Base-by-base conservation (phyloP, 2,888 invertebrate genomes). In the Lycaena phlaeas region DNA sequence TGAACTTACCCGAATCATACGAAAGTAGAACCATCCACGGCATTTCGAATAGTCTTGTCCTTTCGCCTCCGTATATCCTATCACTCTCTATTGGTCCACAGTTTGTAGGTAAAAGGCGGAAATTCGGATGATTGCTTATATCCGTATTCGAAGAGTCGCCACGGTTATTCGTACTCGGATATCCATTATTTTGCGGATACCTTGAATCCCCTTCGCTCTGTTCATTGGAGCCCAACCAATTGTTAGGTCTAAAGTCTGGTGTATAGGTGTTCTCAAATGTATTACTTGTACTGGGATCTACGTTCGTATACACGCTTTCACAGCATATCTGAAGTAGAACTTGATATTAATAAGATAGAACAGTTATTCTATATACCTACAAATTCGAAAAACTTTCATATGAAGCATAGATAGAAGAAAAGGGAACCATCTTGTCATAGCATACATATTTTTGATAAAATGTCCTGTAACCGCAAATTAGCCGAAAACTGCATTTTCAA, bases 21-120 rank as follows among this genome's bases (percentile, higher is more conserved):
- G 87, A 86, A n/a, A 93, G 60, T 1, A 92, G 70, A 0, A 89
- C 91, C 90, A 92, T 89, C 92, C 92, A 93, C 0, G 92, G 92
- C 68, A 88, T 91, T 52, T 92, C 89, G 27, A 84, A 87, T 3
- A 91, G 60, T 0, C 64, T 65, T 0, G 92, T 89, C 43, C 79
- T 70, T 30, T 87, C 82, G 0, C 92, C 92, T 2, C 87, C 86
- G 14, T 87, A 71, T 34, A 93, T 87, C 52, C 87, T 86, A 30
- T 86, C 76, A 4, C 73, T 66, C 7, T 79, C 75, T 4, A 87
- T 59, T 1, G 65, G 64, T 0, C 92, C 92, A 56, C 92, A 92
- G 0, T 68, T 51, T 2, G 41, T 60, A 1, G 82, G 72, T 14
- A 84, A 53, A 15, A 78, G 54, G 11, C 49, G 44, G 2, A 72